These are phyloP conservation scores for Nematolebias whitei DNA, from an alignment of 2,113 vertebrate species.

Conservation along the genomic window DNA sequence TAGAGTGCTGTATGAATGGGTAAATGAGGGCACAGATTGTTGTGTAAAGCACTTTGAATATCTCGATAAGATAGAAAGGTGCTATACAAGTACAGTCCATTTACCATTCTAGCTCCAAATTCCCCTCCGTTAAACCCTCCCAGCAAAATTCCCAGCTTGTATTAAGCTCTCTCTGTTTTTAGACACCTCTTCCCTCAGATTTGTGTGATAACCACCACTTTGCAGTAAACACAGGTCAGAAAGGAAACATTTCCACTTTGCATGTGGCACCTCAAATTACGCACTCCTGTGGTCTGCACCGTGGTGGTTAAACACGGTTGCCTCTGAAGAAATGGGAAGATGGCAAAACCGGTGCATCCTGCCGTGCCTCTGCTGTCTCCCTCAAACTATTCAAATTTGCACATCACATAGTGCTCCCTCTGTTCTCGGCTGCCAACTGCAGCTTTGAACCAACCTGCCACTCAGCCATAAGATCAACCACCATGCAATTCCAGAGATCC, in stretches of 20 bases:
- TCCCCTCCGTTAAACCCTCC: background rate
- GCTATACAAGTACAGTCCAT: too few relatives aligned
- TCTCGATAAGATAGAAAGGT: too few relatives aligned
- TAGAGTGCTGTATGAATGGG: too few relatives aligned
- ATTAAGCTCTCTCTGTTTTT: slow-evolving; percentile 11
- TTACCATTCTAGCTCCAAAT: background rate
- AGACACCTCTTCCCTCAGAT: slow-evolving; percentile 12
- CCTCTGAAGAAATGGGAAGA: slow-evolving; percentile 44
- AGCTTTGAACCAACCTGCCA: slow-evolving; percentile 69
- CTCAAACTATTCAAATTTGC: slow-evolving; percentile 69
- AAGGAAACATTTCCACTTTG: slow-evolving; percentile 34
- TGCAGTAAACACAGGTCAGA: slow-evolving; percentile 42
- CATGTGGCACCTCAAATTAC: slow-evolving; percentile 19
- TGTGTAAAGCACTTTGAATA: too few relatives aligned
- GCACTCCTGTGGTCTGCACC: slow-evolving; percentile 40
- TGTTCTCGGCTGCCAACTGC: slow-evolving; percentile 51
- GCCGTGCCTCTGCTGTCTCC: slow-evolving; percentile 49
- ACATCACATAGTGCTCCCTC: slow-evolving; percentile 51
- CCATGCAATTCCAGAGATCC: slow-evolving; percentile 55
- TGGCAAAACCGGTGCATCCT: slow-evolving; percentile 36
- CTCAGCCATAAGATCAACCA: slow-evolving; percentile 64
- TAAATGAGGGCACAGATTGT: too few relatives aligned
- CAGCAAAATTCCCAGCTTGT: slow-evolving; percentile 22
- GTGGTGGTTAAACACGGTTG: slow-evolving; percentile 54
- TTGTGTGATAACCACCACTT: slow-evolving; percentile 14